These are phyloP conservation scores for Paratrypauchen microcephalus DNA, from an alignment of 2,797 vertebrate genomes.

Conservation along the genomic window DNA sequence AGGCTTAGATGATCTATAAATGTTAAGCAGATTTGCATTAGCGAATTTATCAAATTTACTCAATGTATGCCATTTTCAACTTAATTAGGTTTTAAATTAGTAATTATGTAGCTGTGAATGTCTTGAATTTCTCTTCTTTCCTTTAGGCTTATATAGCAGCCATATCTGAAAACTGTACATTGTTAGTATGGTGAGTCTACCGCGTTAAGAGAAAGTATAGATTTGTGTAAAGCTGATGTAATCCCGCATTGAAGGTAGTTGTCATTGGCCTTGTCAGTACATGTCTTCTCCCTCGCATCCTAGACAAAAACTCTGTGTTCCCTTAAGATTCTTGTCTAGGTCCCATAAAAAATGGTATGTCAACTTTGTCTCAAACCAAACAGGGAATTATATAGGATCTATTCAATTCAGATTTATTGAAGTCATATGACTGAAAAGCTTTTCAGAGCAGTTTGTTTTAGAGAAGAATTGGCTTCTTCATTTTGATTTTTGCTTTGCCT, in stretches of 20 bases:
- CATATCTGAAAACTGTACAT: conserved; percentile 6
- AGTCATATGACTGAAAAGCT: neutral
- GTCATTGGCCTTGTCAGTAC: conserved; percentile 63
- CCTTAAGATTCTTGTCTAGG: conserved; percentile 43
- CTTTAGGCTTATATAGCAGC: conserved; percentile 9
- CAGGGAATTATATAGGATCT: conserved; percentile 1
- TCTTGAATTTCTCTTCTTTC: conserved; percentile 1
- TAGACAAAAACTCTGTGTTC: conserved; percentile 53
- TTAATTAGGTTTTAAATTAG: conserved; percentile 20
- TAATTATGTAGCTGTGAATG: neutral
- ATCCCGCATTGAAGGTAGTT: conserved; percentile 42
- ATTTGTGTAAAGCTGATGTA: conserved; percentile 38
- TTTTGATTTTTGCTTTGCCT: neutral
- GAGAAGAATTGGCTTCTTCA: neutral
- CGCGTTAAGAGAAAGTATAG: conserved; percentile 20
- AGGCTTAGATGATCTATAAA: conserved; percentile 35
- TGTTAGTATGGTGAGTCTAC: neutral
- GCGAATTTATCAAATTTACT: conserved; percentile 28
- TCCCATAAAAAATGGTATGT: conserved; percentile 35
- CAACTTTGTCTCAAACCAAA: conserved; percentile 28
- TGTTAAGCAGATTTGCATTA: conserved; percentile 31
- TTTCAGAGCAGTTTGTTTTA: neutral
- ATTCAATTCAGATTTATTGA: conserved; percentile 19
- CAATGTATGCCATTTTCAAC: conserved; percentile 19
- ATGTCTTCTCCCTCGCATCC: conserved; percentile 45